Conservation (phyloP, 2,113 vertebrate genomes). For the Cercopithecus mona region DNA sequence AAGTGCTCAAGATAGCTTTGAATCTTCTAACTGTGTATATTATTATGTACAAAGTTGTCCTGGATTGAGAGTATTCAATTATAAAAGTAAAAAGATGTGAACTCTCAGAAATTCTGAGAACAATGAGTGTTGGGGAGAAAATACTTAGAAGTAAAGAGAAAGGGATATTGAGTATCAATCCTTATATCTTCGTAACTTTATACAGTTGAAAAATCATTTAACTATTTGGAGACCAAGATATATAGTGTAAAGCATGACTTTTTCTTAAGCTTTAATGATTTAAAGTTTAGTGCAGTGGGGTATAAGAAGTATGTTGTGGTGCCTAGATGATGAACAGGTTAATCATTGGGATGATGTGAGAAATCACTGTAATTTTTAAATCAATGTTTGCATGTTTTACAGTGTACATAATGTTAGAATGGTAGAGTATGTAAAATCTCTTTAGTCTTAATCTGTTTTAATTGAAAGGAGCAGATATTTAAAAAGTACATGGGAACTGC, state of each 20-base stretch:
- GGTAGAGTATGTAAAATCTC: not conserved
- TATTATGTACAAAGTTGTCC: not conserved
- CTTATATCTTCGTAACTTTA: not conserved
- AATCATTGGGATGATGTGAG: not conserved
- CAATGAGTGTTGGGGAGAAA: rapidly evolving
- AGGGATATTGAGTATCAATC: not conserved
- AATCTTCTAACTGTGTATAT: not conserved
- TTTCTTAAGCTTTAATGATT: not conserved
- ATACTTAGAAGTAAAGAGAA: not conserved
- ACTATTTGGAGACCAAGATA: not conserved
- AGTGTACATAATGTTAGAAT: not conserved
- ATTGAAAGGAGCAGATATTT: not conserved
- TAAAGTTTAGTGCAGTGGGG: rapidly evolving
- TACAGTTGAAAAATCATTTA: not conserved
- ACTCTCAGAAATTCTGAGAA: not conserved
- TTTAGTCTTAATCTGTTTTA: not conserved
- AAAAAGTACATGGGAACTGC: not conserved
- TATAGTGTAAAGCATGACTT: not conserved
- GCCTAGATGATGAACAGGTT: too few relatives aligned
- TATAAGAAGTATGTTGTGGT: not conserved
- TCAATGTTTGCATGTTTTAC: not conserved
- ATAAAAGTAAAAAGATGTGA: not conserved
- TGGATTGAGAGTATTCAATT: not conserved
- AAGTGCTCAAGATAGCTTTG: not conserved
- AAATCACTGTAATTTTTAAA: not conserved